Conservation (phyloP, 2,113 vertebrate genomes). For the Eurypyga helias region DNA sequence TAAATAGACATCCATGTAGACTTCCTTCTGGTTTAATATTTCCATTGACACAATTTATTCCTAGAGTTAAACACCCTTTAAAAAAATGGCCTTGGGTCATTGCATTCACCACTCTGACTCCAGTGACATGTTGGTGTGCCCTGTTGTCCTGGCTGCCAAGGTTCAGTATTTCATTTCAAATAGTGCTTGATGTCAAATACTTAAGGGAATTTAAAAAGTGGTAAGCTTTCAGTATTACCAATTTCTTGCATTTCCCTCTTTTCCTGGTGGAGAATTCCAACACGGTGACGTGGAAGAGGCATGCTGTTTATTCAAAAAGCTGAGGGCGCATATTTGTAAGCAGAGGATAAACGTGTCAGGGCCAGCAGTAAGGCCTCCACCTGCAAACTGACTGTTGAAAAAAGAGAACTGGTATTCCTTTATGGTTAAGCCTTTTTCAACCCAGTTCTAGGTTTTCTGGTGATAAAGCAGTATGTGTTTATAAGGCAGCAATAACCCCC, state of each 20-base stretch:
- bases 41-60: neutral
- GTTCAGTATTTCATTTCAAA: neutral
- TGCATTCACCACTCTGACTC: neutral
- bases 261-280: neutral
- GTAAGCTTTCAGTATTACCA: neutral
- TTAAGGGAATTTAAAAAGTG: neutral
- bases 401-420: neutral
- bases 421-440: neutral
- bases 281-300: neutral
- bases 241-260: neutral
- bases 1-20: neutral
- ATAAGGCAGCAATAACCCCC: conserved; percentile 9
- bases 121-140: neutral
- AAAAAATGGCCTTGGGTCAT: neutral
- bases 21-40: neutral
- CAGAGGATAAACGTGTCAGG: neutral
- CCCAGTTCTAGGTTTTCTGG: neutral
- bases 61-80: neutral
- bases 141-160: neutral
- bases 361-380: neutral
- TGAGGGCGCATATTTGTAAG: neutral
- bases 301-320: neutral
- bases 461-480: neutral
- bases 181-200: neutral
- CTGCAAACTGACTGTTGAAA: neutral